Conservation (phyloP, 1,140 invertebrate genomes). For the Caenorhabditis brenneri region DNA sequence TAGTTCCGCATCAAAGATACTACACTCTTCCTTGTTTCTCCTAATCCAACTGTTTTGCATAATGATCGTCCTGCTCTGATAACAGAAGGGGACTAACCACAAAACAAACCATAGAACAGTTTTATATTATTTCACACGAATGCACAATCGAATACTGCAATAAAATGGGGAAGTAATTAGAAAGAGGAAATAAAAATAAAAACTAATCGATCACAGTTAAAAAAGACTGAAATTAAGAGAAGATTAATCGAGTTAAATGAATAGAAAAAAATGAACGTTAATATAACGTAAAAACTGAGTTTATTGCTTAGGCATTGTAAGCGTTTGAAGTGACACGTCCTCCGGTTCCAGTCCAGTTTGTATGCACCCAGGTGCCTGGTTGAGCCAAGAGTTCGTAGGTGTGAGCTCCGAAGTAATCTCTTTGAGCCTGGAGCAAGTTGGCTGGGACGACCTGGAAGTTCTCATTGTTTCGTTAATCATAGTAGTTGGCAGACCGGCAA, state of each 20-base stretch:
- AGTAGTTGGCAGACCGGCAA: background rate
- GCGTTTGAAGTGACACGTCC: constrained; percentile 94
- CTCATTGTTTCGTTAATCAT: background rate
- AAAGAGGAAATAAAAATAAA: background rate
- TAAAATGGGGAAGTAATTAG: background rate
- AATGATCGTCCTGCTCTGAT: background rate
- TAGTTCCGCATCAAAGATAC: background rate
- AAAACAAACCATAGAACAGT: constrained; percentile 9
- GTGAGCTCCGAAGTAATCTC: constrained; percentile 98
- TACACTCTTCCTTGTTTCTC: background rate
- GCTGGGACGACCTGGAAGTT: constrained; percentile 77
- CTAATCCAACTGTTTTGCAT: background rate
- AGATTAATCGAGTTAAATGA: background rate
- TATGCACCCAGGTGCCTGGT: constrained; percentile 90
- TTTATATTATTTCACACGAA: constrained; percentile 23
- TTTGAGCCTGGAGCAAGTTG: constrained; percentile 91
- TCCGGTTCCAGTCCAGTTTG: constrained; percentile 98
- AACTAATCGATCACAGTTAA: constrained; percentile 28
- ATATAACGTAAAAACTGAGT: constrained; percentile 15
- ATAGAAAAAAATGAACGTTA: background rate
- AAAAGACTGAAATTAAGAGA: background rate
- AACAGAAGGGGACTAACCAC: background rate
- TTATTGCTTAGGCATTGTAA: constrained; percentile 80
- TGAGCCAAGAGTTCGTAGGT: constrained; percentile 88
- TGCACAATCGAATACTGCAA: background rate